Percentiles rank a stretch among this genome's conserved stretches.
These are phyloP conservation scores for Goniozus legneri DNA, from an alignment of 1,140 invertebrate species.

Conservation along the genomic window DNA sequence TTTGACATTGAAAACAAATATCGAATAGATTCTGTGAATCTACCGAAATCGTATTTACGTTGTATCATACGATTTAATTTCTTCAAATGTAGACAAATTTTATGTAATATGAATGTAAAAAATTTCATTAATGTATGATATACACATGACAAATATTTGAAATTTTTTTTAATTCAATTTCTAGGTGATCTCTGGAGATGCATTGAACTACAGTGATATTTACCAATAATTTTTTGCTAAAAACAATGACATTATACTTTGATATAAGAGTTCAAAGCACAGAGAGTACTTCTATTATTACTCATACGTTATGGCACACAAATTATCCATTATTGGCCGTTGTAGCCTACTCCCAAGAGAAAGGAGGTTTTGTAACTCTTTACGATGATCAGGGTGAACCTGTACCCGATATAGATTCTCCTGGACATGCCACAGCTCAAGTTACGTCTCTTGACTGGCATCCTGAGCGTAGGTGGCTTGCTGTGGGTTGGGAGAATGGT, in stretches of 20 bases:
- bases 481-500: slow-evolving; percentile 88
- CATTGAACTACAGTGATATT: too few species aligned
- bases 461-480: slow-evolving; percentile 75
- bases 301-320: slow-evolving; percentile 76
- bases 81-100: too few species aligned
- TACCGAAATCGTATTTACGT: too few species aligned
- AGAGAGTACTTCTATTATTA: slow-evolving; percentile 68
- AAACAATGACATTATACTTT: slow-evolving; percentile 73
- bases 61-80: too few species aligned
- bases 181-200: too few species aligned
- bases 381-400: slow-evolving; percentile 86
- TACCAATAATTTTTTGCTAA: too few species aligned
- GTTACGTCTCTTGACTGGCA: slow-evolving; percentile 85
- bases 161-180: too few species aligned
- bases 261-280: slow-evolving; percentile 70
- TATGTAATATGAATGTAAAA: neutral
- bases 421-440: slow-evolving; percentile 69
- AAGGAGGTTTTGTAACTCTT: slow-evolving; percentile 81
- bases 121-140: neutral
- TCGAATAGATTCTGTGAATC: too few species aligned
- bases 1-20: too few species aligned
- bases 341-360: slow-evolving; percentile 80
- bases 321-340: slow-evolving; percentile 77
- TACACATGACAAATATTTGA: neutral
- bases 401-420: slow-evolving; percentile 73